Base-by-base conservation (phyloP, 2,888 invertebrate species). In the Dryocosmus kuriphilus region DNA sequence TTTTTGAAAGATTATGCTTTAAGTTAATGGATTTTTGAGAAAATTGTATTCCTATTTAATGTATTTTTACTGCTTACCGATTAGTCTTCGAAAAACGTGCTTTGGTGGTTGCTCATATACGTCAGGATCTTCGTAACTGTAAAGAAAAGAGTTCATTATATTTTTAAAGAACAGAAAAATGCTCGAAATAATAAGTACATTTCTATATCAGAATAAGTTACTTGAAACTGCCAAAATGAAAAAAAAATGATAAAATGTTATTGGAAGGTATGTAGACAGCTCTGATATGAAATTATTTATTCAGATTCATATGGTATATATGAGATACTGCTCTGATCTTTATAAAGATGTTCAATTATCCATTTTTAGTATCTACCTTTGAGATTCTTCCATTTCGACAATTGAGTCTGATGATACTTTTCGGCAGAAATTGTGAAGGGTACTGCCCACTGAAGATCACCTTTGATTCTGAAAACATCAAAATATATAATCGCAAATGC, bases 301-400 rank as follows among this genome's bases (percentile, higher is more conserved):
- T 38, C 11, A 38, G 38, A 38, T 11, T 11, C 38, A 3, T 38
- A 38, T 38, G 38, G 38, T 11, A 35, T n/a, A n/a, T n/a, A 35
- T 14, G 7, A 38, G 14, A 38, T 38, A 38, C 38, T 11, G 14
- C 14, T 38, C 11, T 11, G 4, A 38, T 38, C 38, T 11, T 38
- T 14, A 38, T 3, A 38, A 11, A 38, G 14, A 7, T 41, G 14
- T 16, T 41, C n/a, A n/a, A 16, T 41, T 32, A 32, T 0, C 0
- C 0, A 41, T 41, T 55, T n/a, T 8, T n/a, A 5, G 4, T 55
- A n/a, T 78, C 88, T 73, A 91, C 91, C 89, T 89, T 77, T 88
- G 85, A 61, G 88, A 80, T 62, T 88, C 88, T 79, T 88, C 89
- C 90, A 91, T 91, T 82, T 85, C 85, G 75, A 51, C 73, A 74